Evolutionary conservation across 2,888 invertebrate species (phyloP).

Genomic region (Reticulitermes lucifugus): DNA sequence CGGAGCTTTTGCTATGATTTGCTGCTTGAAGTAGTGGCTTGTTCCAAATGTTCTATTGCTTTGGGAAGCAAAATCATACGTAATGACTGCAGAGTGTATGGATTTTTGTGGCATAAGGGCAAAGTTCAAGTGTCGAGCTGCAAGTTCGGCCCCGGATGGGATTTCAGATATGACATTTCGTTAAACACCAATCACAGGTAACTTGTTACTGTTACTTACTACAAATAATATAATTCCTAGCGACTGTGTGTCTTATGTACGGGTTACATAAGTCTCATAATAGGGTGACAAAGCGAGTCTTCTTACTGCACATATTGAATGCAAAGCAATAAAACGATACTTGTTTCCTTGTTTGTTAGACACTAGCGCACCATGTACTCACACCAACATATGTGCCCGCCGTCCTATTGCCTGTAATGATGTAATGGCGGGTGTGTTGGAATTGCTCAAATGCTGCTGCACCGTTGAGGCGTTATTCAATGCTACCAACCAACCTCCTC

Average conservation of each 20-base stretch:
- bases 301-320: neutral
- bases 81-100: neutral
- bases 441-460: neutral
- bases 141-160: slow-evolving; percentile 3
- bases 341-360: neutral
- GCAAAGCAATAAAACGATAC: neutral
- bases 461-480: neutral
- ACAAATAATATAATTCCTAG: neutral
- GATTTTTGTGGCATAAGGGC: slow-evolving; percentile 17
- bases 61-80: neutral
- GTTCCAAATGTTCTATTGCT: neutral
- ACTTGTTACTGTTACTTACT: neutral
- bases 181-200: slow-evolving; percentile 16
- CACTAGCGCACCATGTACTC: slow-evolving; percentile 7
- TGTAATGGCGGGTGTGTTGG: neutral
- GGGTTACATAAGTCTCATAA: neutral
- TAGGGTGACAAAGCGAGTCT: neutral
- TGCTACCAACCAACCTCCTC: no score
- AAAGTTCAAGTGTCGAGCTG: slow-evolving; percentile 16
- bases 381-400: neutral
- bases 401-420: no score
- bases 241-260: neutral
- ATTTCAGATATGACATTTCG: slow-evolving; percentile 17
- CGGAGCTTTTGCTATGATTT: neutral
- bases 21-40: neutral